These are phyloP conservation scores for Asarcornis scutulata DNA, from an alignment of 2,113 vertebrate species.

Conservation along the genomic window DNA sequence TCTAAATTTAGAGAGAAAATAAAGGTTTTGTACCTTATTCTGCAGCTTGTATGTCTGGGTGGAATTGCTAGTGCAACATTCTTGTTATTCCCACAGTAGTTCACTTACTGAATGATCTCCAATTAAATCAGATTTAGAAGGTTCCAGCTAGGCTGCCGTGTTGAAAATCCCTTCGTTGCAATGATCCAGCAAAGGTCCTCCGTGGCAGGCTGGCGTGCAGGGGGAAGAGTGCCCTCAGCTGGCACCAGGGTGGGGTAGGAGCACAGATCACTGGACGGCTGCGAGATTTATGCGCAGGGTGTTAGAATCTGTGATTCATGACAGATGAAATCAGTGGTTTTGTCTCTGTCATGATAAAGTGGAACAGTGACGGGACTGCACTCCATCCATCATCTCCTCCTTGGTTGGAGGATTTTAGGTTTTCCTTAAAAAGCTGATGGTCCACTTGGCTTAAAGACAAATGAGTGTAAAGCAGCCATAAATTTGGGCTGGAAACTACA, in stretches of 20 bases:
- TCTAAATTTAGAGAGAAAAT: neutral
- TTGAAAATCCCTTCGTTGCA: neutral
- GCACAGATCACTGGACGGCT: fast-evolving
- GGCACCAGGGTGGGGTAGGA: neutral
- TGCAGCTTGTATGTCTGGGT: neutral
- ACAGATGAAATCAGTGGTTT: neutral
- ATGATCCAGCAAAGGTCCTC: neutral
- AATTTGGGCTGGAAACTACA: neutral
- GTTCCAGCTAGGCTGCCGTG: neutral
- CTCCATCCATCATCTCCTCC: neutral
- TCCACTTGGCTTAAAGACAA: neutral
- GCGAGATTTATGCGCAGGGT: fast-evolving
- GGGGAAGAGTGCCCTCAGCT: neutral
- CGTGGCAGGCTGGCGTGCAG: neutral
- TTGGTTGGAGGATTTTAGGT: neutral
- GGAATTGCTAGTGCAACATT: neutral
- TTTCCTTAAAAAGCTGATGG: neutral
- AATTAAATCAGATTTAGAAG: neutral
- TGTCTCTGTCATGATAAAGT: neutral
- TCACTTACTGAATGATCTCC: neutral
- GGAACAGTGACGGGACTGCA: neutral
- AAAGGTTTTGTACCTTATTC: neutral
- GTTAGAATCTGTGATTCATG: neutral
- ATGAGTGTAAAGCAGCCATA: neutral
- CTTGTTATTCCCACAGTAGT: neutral